Percentiles rank a stretch among this genome's conserved stretches.
Evolutionary conservation across 2,888 invertebrate genomes (phyloP).

Genomic region (Cataglyphis cursor): DNA sequence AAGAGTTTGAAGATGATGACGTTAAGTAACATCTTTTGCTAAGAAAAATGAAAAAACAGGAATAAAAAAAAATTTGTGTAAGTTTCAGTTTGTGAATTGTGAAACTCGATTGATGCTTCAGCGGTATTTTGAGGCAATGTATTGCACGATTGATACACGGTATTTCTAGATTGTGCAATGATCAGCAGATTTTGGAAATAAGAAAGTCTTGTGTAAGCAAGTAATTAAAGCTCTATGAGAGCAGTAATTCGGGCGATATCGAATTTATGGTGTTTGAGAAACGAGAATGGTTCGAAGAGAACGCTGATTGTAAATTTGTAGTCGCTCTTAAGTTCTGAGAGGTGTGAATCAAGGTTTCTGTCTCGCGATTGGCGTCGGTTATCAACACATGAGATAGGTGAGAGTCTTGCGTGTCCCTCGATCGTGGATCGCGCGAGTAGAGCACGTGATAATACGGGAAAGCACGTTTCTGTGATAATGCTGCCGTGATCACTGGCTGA

Average conservation of each 20-base stretch:
- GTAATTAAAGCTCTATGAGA: neutral
- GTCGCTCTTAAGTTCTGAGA: slow-evolving; percentile 30
- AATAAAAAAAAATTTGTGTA: neutral
- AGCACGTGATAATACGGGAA: slow-evolving; percentile 58
- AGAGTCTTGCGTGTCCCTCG: slow-evolving; percentile 30
- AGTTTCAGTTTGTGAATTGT: neutral
- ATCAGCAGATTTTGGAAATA: neutral
- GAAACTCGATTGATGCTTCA: neutral
- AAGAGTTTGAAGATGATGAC: neutral
- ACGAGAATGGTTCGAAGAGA: neutral
- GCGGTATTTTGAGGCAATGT: neutral
- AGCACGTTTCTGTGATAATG: slow-evolving; percentile 42
- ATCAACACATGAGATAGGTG: slow-evolving; percentile 55
- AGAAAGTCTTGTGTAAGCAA: neutral
- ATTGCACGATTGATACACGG: neutral
- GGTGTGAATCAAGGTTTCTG: slow-evolving; percentile 45
- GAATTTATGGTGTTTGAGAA: neutral
- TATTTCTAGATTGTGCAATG: slow-evolving; percentile 17
- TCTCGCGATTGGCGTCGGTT: slow-evolving; percentile 55
- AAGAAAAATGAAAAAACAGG: neutral
- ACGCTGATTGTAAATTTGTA: slow-evolving; percentile 22
- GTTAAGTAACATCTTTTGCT: neutral
- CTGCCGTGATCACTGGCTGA: slow-evolving; percentile 64
- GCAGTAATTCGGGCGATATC: slow-evolving; percentile 26
- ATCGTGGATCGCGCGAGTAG: slow-evolving; percentile 5